Conservation (phyloP, 2,113 vertebrate genomes). For the Octodon degus region DNA sequence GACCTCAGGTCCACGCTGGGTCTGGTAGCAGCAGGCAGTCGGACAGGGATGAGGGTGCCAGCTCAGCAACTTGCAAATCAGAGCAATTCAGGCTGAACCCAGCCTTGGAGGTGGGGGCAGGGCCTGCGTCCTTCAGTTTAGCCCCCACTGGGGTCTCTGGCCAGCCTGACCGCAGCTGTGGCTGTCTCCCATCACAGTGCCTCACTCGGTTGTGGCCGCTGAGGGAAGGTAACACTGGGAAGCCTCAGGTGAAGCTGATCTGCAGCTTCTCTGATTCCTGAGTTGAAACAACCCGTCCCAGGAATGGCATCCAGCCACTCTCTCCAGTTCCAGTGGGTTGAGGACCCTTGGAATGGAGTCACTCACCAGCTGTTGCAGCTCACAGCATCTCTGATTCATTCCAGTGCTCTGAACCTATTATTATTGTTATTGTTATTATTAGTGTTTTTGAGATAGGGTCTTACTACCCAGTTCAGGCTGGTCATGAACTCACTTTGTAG, state of each 20-base stretch:
- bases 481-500: too few species aligned
- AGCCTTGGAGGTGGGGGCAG: neutral
- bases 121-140: neutral
- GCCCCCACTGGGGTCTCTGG: neutral
- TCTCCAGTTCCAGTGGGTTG: neutral
- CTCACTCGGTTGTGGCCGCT: neutral
- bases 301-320: neutral
- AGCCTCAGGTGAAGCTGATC: neutral
- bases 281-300: neutral
- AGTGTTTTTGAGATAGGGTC: too few species aligned
- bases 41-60: neutral
- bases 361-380: too few species aligned
- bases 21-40: neutral
- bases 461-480: too few species aligned
- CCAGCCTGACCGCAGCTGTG: neutral
- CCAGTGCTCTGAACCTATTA: too few species aligned
- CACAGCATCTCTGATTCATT: too few species aligned
- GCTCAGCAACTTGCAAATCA: neutral
- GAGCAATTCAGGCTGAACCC: neutral
- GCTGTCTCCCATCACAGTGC: neutral
- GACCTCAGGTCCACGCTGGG: neutral
- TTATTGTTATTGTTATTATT: too few species aligned
- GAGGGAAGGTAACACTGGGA: neutral
- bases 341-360: too few species aligned
- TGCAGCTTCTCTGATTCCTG: neutral